Evolutionary conservation across 1,140 invertebrate species (phyloP).

Genomic region (Euborellia annulipes): DNA sequence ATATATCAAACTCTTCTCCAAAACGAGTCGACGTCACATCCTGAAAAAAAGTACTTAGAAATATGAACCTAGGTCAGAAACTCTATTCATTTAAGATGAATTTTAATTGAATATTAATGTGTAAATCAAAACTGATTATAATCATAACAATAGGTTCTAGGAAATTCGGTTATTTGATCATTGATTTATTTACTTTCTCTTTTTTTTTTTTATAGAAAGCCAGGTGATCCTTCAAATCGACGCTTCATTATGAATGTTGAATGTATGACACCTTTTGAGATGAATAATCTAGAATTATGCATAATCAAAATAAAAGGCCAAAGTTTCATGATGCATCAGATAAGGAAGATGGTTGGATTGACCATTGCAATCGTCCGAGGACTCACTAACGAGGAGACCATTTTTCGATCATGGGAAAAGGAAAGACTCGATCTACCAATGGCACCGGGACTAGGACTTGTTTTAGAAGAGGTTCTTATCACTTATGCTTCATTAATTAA

Average conservation of each 20-base stretch:
- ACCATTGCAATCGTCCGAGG: slow-evolving; percentile 66
- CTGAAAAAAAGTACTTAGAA: not conserved
- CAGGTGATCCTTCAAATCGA: slow-evolving; percentile 65
- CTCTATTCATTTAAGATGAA: too few species aligned
- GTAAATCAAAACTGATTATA: too few species aligned
- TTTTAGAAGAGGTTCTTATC: slow-evolving; percentile 57
- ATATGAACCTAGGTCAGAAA: slow-evolving; percentile 3
- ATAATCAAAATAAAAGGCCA: slow-evolving; percentile 81
- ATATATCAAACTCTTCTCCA: too few species aligned
- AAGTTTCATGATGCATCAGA: slow-evolving; percentile 99
- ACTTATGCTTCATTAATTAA: slow-evolving; percentile 1
- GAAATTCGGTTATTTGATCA: too few species aligned
- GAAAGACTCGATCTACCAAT: slow-evolving; percentile 76
- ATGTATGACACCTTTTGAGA: slow-evolving; percentile 61
- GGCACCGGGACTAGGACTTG: slow-evolving; percentile 80
- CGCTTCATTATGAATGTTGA: slow-evolving; percentile 72
- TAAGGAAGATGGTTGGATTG: slow-evolving; percentile 90
- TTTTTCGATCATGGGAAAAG: slow-evolving; percentile 47
- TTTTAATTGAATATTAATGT: too few species aligned
- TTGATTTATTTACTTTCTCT: slow-evolving; percentile 8
- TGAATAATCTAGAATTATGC: slow-evolving; percentile 70
- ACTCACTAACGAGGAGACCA: slow-evolving; percentile 39
- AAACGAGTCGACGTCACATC: too few species aligned
- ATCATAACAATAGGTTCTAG: too few species aligned
- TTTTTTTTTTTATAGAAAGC: slow-evolving; percentile 38